Evolutionary conservation across 2,113 vertebrate genomes (phyloP), one percentile per base, ranked within the genome.

Genomic region (Castor canadensis): DNA sequence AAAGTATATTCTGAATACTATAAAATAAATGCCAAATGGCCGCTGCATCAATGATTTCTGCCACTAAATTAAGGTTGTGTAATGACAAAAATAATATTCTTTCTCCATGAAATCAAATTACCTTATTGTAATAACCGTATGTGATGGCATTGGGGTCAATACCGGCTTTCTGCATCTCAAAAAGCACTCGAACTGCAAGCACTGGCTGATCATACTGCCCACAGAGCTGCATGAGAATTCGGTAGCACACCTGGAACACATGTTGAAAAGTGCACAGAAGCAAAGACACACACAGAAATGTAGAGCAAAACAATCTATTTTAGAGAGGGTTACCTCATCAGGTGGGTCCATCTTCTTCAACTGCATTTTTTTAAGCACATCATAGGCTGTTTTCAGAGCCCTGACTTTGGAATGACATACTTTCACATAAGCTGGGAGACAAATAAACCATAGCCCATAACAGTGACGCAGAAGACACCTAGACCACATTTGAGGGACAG

Each of bases 91-190:
- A 3, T 24, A 28, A 77, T 11, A 77, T 15, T 71, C 15, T 54
- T 91, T 81, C 56, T 91, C 58, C 45, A 88, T 8, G 79, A 94
- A 94, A 92, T 47, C 49, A 82, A 90, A 95, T 35, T 94, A 99
- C 99, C 98, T 99, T 99, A 97, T 99, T 99, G 97, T 99, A 99
- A 96, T 99, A 99, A 30, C 99, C 99, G 0, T 99, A 99, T 43
- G 99, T 99, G 97, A 99, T 99, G 79, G 99, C 99, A 89, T 99
- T 99, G 64, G 99, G 99, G 95, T 99, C 99, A 75, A 99, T 98
- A 30, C 99, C 99, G 45, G 99, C 99, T 97, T 99, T 99, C 97
- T 99, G 99, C 99, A 99, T 99, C 96, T 99, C 99, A 87, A 99
- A 99, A 47, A 99, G 98, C 77, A 99, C 99, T 79, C 99, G 98